Conservation (phyloP, 2,888 invertebrate species). For the Chrysomela aeneicollis region DNA sequence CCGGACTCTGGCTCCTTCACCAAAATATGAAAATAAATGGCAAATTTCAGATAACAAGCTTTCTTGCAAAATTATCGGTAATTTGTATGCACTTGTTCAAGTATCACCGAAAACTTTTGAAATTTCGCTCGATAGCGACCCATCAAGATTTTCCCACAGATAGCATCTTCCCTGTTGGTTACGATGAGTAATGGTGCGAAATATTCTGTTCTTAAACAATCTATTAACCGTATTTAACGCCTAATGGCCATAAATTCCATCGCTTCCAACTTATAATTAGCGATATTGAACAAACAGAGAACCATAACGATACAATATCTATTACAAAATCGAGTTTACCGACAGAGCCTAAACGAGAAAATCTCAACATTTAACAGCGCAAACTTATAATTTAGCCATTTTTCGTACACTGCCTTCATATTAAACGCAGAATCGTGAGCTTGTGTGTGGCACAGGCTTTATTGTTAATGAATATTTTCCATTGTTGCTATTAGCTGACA, state of each 20-base stretch:
- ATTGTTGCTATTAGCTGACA: slow-evolving; percentile 37
- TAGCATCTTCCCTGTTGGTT: not conserved
- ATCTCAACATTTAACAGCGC: slow-evolving; percentile 14
- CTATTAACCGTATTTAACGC: slow-evolving; percentile 12
- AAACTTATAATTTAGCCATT: slow-evolving; percentile 21
- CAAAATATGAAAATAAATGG: too few species aligned
- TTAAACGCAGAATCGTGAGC: slow-evolving; percentile 39
- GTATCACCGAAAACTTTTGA: too few species aligned
- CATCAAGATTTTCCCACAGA: too few species aligned
- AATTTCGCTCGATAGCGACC: too few species aligned
- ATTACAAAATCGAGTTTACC: slow-evolving; percentile 20
- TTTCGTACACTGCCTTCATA: slow-evolving; percentile 14
- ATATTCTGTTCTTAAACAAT: not conserved
- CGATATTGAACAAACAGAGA: slow-evolving; percentile 17
- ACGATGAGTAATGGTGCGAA: not conserved
- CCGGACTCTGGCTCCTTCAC: too few species aligned
- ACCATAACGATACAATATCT: slow-evolving; percentile 16
- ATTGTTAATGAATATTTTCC: slow-evolving; percentile 43
- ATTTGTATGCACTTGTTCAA: too few species aligned
- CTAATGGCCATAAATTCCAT: slow-evolving; percentile 10
- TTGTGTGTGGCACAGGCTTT: slow-evolving; percentile 45
- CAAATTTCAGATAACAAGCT: too few species aligned
- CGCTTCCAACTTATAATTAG: slow-evolving; percentile 17
- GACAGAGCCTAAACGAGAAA: slow-evolving; percentile 10
- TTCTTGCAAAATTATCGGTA: too few species aligned